Conservation (phyloP, 2,888 invertebrate species). For the Atrina japonica region DNA sequence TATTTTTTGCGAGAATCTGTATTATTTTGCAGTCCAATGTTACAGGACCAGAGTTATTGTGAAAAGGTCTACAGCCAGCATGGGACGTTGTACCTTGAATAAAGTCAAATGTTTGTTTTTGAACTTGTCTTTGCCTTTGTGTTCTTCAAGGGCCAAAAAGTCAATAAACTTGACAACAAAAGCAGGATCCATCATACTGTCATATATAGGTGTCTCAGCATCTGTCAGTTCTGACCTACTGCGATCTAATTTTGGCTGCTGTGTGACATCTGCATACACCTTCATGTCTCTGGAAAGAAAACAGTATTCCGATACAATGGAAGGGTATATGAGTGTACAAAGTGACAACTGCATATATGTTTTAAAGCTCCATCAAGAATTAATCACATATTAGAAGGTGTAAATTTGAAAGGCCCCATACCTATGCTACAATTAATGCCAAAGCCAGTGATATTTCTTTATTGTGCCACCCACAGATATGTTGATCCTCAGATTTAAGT, state of each 20-base stretch:
- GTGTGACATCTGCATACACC: slow-evolving; percentile 86
- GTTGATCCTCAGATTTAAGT: too few relatives aligned
- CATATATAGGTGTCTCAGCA: slow-evolving; percentile 85
- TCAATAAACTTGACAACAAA: slow-evolving; percentile 87
- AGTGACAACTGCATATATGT: too few relatives aligned
- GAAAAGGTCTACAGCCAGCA: too few relatives aligned
- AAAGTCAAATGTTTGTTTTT: slow-evolving; percentile 86
- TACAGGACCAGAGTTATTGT: too few relatives aligned
- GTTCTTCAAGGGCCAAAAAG: slow-evolving; percentile 91
- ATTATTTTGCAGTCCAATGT: too few relatives aligned
- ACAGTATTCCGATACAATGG: too few relatives aligned
- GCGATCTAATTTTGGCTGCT: slow-evolving; percentile 85
- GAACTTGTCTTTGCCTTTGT: slow-evolving; percentile 92
- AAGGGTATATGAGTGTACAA: too few relatives aligned
- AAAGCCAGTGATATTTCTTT: too few relatives aligned
- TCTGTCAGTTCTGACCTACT: slow-evolving; percentile 84
- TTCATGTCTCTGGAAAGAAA: slow-evolving; percentile 82
- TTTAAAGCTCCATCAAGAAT: too few relatives aligned
- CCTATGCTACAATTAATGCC: too few relatives aligned
- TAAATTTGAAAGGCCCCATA: background rate
- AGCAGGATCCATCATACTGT: slow-evolving; percentile 86
- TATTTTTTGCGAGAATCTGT: too few relatives aligned
- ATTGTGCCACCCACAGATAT: too few relatives aligned
- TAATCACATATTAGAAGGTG: background rate
- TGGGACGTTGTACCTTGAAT: slow-evolving; percentile 89